Percentiles rank a stretch among this genome's conserved stretches.
These are phyloP conservation scores for Triplophysa bombifrons DNA, from an alignment of 2,797 vertebrate species.

Conservation along the genomic window DNA sequence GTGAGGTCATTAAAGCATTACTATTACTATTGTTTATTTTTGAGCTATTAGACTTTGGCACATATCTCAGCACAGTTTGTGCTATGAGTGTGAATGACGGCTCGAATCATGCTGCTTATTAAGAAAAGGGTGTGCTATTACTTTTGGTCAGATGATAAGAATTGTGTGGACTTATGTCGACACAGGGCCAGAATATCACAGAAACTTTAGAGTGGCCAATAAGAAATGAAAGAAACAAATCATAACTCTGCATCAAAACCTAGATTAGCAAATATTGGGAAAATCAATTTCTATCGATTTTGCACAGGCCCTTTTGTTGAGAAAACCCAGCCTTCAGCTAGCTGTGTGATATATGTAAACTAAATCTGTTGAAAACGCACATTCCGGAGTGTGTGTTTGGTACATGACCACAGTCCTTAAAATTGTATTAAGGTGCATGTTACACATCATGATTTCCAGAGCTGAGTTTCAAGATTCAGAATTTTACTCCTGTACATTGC, in stretches of 20 bases:
- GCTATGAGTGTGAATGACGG: neutral
- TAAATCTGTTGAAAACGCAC: slow-evolving; percentile 1
- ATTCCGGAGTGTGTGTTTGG: slow-evolving; percentile 11
- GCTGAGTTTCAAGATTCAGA: neutral
- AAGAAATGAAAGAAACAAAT: neutral
- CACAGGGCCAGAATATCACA: neutral
- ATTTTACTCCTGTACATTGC: slow-evolving; percentile 13
- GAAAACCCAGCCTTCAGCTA: neutral
- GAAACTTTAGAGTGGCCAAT: neutral
- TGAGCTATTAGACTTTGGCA: neutral
- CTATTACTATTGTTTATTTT: slow-evolving; percentile 21
- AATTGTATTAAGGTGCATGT: slow-evolving; percentile 24
- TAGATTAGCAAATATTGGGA: neutral
- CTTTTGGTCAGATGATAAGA: neutral
- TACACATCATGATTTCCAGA: slow-evolving; percentile 27
- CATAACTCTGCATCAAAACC: neutral
- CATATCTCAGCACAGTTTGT: neutral
- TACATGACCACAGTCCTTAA: neutral
- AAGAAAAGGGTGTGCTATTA: neutral
- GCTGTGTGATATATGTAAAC: neutral
- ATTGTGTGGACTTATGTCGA: neutral
- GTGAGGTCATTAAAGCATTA: slow-evolving; percentile 26
- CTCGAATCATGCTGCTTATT: neutral
- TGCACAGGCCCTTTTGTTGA: neutral
- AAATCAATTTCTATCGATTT: neutral